Percentiles rank a stretch among this genome's conserved stretches.
phyloP scores from a whole-genome alignment of 2,113 vertebrate species.

The Lampris incognitus region DNA sequence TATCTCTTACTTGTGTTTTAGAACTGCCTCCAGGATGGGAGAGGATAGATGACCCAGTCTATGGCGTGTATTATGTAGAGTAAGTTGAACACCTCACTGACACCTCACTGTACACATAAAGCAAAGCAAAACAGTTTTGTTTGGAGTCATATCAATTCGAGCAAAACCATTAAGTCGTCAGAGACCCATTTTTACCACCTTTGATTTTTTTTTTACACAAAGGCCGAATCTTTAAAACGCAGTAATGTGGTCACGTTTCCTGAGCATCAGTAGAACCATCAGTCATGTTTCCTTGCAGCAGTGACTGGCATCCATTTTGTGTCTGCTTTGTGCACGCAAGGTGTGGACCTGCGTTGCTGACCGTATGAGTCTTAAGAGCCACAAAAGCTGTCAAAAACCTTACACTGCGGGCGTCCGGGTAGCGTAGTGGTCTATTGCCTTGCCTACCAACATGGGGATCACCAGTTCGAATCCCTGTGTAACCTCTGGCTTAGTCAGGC shows the following conservation, averaged over 20 bases:
- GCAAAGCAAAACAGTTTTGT: not conserved
- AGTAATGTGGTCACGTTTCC: not conserved
- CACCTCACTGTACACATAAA: not conserved
- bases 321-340: not conserved
- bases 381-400: constrained; percentile 11
- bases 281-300: not conserved
- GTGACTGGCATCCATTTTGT: constrained; percentile 5
- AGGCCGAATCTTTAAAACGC: not conserved
- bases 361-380: not conserved
- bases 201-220: not conserved
- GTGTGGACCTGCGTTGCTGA: constrained; percentile 14
- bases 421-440: too few species aligned
- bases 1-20: constrained; percentile 71
- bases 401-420: not conserved
- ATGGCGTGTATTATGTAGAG: constrained; percentile 99
- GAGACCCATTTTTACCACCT: not conserved
- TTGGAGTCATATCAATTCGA: not conserved
- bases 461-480: too few species aligned
- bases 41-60: constrained; percentile 98
- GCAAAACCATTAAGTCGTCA: not conserved
- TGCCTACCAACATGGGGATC: too few species aligned
- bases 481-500: too few species aligned
- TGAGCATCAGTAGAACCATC: not conserved
- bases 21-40: constrained; percentile 99
- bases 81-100: constrained; percentile 81